phyloP scores from a whole-genome alignment of 1,140 invertebrate species.

The Dryas iulia region DNA sequence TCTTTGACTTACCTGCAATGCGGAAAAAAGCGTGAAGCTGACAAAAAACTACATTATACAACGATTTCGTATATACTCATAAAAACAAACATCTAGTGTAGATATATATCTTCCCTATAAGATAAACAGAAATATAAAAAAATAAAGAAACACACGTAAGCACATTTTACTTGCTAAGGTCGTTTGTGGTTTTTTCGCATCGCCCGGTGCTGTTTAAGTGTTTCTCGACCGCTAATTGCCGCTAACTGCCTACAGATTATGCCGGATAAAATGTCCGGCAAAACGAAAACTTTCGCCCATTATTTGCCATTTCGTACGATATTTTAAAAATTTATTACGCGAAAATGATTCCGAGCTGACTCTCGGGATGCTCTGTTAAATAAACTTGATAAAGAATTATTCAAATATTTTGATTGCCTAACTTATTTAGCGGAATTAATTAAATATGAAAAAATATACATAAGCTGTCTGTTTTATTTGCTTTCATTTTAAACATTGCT shows the following conservation, averaged over 20 bases:
- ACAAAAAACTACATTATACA: too few species aligned
- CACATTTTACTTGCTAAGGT: background rate
- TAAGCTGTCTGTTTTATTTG: background rate
- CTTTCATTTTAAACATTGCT: too few species aligned
- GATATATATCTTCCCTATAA: background rate
- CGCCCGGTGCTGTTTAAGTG: background rate
- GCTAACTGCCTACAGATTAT: background rate
- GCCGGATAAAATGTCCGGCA: background rate
- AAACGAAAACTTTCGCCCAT: background rate
- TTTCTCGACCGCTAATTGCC: constrained; percentile 1
- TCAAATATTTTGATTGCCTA: constrained; percentile 1
- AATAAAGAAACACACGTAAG: background rate
- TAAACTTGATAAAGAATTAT: constrained; percentile 1
- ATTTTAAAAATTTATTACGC: constrained; percentile 5
- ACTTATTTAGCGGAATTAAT: background rate
- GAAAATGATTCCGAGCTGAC: background rate
- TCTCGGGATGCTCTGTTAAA: background rate
- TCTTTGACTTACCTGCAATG: too few species aligned
- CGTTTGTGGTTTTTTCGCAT: background rate
- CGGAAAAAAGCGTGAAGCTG: too few species aligned
- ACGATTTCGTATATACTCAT: too few species aligned
- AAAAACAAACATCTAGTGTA: too few species aligned
- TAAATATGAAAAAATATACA: background rate
- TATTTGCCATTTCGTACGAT: background rate
- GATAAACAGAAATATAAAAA: background rate